phyloP scores from a whole-genome alignment of 2,113 vertebrate species.

The Mesocricetus auratus region DNA sequence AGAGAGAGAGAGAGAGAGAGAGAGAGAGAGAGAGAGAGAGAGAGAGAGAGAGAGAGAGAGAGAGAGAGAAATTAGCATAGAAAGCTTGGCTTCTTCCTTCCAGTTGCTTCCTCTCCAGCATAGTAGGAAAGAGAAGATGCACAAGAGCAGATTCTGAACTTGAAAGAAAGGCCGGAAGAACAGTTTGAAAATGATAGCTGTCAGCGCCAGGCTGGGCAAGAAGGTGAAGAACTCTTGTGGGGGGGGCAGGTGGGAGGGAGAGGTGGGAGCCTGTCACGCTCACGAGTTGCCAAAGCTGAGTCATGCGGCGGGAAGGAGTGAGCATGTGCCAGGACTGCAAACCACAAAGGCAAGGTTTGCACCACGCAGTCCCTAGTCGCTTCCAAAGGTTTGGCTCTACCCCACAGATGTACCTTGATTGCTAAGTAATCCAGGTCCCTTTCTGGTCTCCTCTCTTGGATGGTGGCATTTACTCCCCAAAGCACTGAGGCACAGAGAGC shows the following conservation, averaged over 20 bases:
- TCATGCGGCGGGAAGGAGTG: neutral
- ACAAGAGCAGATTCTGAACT: constrained; percentile 19
- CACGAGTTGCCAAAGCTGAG: neutral
- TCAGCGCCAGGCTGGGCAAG: constrained; percentile 10
- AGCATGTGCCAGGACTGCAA: neutral
- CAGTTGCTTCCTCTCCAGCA: neutral
- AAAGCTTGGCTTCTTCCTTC: neutral
- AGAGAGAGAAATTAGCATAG: too few relatives aligned
- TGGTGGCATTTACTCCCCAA: fast-evolving
- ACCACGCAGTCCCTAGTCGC: neutral
- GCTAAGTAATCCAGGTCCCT: neutral
- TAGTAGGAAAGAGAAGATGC: neutral
- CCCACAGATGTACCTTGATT: neutral
- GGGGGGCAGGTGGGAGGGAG: neutral
- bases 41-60: neutral
- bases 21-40: neutral
- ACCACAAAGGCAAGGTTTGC: neutral
- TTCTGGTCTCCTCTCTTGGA: too few relatives aligned
- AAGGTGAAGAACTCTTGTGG: neutral
- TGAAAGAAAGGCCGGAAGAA: neutral
- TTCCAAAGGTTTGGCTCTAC: neutral
- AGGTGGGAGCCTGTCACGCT: neutral
- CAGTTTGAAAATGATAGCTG: constrained; percentile 1
- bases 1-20: neutral
- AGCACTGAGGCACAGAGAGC: neutral